Base-by-base conservation (phyloP, 2,888 invertebrate species). In the Sycophila texana region DNA sequence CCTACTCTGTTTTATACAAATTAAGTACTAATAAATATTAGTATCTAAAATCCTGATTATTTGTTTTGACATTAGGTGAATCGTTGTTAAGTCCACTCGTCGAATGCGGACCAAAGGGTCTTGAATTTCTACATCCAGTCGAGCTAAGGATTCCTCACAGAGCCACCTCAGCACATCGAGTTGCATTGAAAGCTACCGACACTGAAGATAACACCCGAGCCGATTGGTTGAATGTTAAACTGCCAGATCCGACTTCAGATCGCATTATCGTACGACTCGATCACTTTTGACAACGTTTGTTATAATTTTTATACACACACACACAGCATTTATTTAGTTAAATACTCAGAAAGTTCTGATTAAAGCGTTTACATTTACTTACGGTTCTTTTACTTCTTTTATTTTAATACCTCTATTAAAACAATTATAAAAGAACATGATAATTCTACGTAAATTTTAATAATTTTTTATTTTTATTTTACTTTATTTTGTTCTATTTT, bases 81-180 rank as follows among this genome's bases (percentile, higher is more conserved):
- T 96, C 97, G 82, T 94, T 98, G 93, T 93, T 98, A 86, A 97
- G 97, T 87, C 98, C 98, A 80, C 93, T 98, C 87, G 98, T 98
- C 88, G 97, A 98, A 96, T 98, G 98, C 92, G 98, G 98, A 81
- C 98, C 98, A 30, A 97, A 97, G 92, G 95, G 98, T 84, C 93
- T 98, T 84, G 95, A 95, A 90, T 98, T 98, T 92, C 91, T 94
- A 80, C 94, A 95, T 89, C 97, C 98, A 72, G 97, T 98, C 87
- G 97, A 98, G 86, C 93, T 98, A 75, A 94, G 96, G 84, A 95
- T 98, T 88, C 98, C 98, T 83, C 98, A 96, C 90, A 95, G 95
- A 89, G 95, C 95, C 72, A 94, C 95, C 81, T 94, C 95, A 53
- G 95, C 95, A 71, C 92, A 96, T 87, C 94, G 95, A 78, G 92